Evolutionary conservation across 2,888 invertebrate species (phyloP).

Genomic region (Cinara cedri): DNA sequence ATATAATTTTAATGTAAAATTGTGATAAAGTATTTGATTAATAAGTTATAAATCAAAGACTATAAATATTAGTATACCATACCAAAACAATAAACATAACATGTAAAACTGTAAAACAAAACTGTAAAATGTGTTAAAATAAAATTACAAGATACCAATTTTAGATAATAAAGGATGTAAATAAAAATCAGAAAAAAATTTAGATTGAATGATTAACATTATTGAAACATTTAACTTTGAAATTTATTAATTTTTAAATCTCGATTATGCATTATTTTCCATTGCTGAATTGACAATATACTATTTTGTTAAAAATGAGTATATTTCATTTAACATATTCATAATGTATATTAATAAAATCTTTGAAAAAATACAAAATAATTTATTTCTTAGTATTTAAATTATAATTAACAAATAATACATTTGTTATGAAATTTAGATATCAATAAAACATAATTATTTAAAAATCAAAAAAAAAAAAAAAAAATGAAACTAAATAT

Average conservation of each 20-base stretch:
- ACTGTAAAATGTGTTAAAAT: background rate
- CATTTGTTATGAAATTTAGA: slow-evolving; percentile 12
- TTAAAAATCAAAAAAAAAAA: slow-evolving; percentile 2
- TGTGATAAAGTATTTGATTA: background rate
- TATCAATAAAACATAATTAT: slow-evolving; percentile 30
- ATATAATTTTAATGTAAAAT: background rate
- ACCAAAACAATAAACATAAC: too few relatives aligned
- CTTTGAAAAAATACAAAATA: slow-evolving; percentile 8
- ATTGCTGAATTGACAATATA: background rate
- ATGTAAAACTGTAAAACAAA: background rate
- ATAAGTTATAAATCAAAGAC: background rate
- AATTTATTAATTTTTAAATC: background rate
- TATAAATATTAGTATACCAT: too few relatives aligned
- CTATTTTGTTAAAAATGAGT: slow-evolving; percentile 4
- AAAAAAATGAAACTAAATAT: too few relatives aligned
- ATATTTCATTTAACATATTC: slow-evolving; percentile 28
- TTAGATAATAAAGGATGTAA: background rate
- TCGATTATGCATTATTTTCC: background rate
- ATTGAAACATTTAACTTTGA: slow-evolving; percentile 1
- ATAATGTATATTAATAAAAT: slow-evolving; percentile 4
- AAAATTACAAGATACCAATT: background rate
- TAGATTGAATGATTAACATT: too few relatives aligned
- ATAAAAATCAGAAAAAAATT: background rate
- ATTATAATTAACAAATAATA: slow-evolving; percentile 24
- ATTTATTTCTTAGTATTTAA: slow-evolving; percentile 16